Percentiles rank a stretch among this genome's conserved stretches.
Evolutionary conservation across 2,888 invertebrate species (phyloP).

Genomic region (Meandrusa payeni): DNA sequence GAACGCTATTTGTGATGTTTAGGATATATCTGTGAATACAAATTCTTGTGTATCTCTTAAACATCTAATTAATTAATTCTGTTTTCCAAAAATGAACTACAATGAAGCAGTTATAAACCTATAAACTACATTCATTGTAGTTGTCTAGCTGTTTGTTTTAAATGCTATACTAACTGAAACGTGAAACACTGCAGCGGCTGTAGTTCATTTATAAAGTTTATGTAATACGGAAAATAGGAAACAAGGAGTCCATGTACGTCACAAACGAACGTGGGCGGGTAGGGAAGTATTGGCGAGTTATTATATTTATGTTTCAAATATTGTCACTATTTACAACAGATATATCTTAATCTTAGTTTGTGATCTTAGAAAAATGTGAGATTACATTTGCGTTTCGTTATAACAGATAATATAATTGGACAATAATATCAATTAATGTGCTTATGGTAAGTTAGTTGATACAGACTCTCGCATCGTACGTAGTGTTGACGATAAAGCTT

Average conservation of each 20-base stretch:
- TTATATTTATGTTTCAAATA: constrained; percentile 27
- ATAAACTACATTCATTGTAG: not conserved
- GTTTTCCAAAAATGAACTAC: not conserved
- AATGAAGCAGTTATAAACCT: constrained; percentile 5
- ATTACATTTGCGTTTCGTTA: constrained; percentile 48
- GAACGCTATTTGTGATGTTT: constrained; percentile 27
- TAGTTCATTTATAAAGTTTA: constrained; percentile 32
- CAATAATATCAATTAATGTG: constrained; percentile 64
- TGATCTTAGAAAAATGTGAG: constrained; percentile 57
- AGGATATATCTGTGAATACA: constrained; percentile 32
- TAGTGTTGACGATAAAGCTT: constrained; percentile 69
- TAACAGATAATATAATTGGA: constrained; percentile 52
- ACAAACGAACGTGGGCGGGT: constrained; percentile 14
- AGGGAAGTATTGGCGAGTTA: constrained; percentile 16
- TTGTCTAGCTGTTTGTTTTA: constrained; percentile 13
- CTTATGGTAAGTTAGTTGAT: constrained; percentile 74
- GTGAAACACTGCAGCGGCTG: constrained; percentile 31
- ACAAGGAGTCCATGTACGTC: constrained; percentile 14
- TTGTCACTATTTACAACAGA: constrained; percentile 26
- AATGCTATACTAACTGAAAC: constrained; percentile 6
- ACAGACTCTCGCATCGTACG: constrained; percentile 54
- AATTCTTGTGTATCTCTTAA: constrained; percentile 19
- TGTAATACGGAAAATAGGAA: constrained; percentile 32
- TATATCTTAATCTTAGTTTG: constrained; percentile 43
- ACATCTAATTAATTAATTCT: not conserved